Evolutionary conservation across 2,888 invertebrate genomes (phyloP).

Genomic region (Cephus nigrinus): DNA sequence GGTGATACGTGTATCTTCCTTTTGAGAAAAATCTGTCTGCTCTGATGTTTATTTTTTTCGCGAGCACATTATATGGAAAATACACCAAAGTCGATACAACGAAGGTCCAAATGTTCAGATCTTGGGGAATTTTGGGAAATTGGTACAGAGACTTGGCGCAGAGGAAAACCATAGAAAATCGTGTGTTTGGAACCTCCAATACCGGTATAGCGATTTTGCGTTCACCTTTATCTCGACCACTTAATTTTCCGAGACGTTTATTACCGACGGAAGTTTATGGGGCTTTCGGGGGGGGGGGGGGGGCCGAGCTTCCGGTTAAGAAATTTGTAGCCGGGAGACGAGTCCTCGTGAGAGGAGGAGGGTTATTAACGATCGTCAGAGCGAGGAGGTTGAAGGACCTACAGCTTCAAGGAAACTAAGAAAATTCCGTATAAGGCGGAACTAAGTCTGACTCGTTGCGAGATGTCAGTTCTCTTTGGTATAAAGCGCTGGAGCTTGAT

Average conservation of each 20-base stretch:
- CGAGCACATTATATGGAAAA: too few relatives aligned
- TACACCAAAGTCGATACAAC: background rate
- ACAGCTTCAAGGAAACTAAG: background rate
- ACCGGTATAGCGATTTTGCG: background rate
- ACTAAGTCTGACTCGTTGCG: background rate
- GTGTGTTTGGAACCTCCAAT: background rate
- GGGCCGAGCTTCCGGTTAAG: background rate
- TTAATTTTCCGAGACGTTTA: background rate
- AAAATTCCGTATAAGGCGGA: background rate
- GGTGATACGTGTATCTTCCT: background rate
- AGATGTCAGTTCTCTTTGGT: slow-evolving; percentile 10
- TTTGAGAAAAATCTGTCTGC: background rate
- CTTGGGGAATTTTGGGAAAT: background rate
- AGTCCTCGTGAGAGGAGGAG: background rate
- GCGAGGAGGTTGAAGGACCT: background rate
- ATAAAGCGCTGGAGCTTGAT: slow-evolving; percentile 17
- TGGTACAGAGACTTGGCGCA: background rate
- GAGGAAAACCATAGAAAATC: background rate
- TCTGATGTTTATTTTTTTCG: too few relatives aligned
- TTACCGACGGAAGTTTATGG: background rate
- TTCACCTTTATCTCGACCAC: background rate
- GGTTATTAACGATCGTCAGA: background rate
- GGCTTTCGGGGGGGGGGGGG: too few relatives aligned
- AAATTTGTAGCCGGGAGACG: background rate
- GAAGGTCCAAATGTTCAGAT: background rate